Percentiles rank a stretch among this genome's conserved stretches.
Evolutionary conservation across 2,113 vertebrate genomes (phyloP).

Genomic region (Microtus montanus): DNA sequence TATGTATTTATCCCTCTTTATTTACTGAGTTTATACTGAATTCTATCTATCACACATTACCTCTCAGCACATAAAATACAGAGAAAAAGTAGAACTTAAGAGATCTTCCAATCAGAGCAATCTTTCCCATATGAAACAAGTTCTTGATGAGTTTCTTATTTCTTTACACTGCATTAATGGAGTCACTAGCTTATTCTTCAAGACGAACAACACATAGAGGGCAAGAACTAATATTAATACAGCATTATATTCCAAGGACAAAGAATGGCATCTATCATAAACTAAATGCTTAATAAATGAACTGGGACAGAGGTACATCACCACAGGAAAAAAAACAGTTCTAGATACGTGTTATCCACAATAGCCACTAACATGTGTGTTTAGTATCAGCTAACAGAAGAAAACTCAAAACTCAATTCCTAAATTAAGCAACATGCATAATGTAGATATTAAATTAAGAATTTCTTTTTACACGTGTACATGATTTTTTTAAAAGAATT

Average conservation of each 20-base stretch:
- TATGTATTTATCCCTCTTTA: background rate
- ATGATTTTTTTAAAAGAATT: background rate
- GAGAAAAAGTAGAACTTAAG: background rate
- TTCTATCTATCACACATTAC: background rate
- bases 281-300: slow-evolving; percentile 11
- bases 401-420: slow-evolving; percentile 52
- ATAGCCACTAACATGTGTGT: background rate
- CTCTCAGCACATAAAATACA: background rate
- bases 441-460: slow-evolving; percentile 16
- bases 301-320: background rate
- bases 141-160: background rate
- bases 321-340: background rate
- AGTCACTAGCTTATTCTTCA: slow-evolving; percentile 13
- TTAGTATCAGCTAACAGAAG: background rate
- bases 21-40: slow-evolving; percentile 10
- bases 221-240: background rate
- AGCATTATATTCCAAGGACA: background rate
- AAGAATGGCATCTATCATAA: background rate
- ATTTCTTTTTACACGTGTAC: background rate
- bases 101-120: slow-evolving; percentile 27
- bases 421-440: background rate
- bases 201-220: background rate
- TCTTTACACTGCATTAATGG: background rate
- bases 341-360: background rate
- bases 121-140: background rate